Evolutionary conservation across 1,140 invertebrate genomes (phyloP).

Genomic region (Anastatus disparis): DNA sequence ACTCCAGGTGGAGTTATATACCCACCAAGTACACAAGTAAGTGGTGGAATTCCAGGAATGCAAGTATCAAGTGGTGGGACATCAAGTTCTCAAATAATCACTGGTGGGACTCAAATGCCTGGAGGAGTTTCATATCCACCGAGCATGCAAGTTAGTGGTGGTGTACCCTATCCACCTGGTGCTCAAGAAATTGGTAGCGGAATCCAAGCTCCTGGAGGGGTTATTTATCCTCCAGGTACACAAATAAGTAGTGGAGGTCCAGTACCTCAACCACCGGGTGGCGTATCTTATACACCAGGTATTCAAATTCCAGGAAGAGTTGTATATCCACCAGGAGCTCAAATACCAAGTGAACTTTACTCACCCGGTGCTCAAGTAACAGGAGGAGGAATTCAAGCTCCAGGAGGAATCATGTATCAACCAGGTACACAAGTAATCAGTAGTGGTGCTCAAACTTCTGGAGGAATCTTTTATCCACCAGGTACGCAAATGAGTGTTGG

Average conservation of each 20-base stretch:
- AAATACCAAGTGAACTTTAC: not conserved
- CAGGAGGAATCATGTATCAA: not conserved
- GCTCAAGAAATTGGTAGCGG: not conserved
- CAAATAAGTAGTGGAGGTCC: constrained; percentile 26
- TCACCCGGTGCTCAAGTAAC: not conserved
- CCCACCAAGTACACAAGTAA: not conserved
- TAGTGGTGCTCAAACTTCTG: constrained; percentile 1
- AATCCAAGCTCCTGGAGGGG: constrained; percentile 13
- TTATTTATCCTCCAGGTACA: not conserved
- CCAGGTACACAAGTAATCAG: not conserved
- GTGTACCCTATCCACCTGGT: not conserved
- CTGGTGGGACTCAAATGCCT: not conserved
- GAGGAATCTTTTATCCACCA: constrained; percentile 38
- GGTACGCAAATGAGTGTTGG: constrained; percentile 2
- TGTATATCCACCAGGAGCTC: constrained; percentile 6
- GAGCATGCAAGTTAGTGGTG: not conserved
- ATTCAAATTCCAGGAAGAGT: not conserved
- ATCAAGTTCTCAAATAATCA: not conserved
- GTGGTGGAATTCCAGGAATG: not conserved
- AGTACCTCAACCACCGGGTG: constrained; percentile 5
- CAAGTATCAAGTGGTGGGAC: not conserved
- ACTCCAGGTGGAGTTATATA: not conserved
- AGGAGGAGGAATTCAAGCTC: not conserved
- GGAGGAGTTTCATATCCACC: constrained; percentile 3
- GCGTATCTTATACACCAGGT: not conserved